Conservation (phyloP, 2,113 vertebrate genomes). For the Oryzias javanicus region DNA sequence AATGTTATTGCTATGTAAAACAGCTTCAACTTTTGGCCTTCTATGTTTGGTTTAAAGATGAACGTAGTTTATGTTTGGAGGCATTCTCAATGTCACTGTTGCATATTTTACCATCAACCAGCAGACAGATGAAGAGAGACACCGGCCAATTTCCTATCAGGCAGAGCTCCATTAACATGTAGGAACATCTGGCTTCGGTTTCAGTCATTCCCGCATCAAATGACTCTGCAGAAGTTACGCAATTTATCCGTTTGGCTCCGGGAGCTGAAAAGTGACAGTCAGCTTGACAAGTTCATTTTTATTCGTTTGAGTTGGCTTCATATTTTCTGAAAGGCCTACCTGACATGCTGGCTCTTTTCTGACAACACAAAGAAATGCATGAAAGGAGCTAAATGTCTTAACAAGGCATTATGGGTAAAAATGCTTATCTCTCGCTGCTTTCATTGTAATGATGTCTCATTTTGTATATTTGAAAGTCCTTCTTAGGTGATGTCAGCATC, state of each 20-base stretch:
- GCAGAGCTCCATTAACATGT: background rate
- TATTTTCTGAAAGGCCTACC: background rate
- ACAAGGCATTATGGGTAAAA: background rate
- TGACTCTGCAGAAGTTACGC: constrained; percentile 1
- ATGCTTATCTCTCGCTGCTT: background rate
- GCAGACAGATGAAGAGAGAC: background rate
- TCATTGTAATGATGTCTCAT: background rate
- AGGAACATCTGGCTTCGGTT: constrained; percentile 6
- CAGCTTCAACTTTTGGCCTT: too few relatives aligned
- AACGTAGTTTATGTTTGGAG: background rate
- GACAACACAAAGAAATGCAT: background rate
- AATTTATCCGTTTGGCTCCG: background rate
- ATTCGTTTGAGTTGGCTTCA: background rate
- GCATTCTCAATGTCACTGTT: background rate
- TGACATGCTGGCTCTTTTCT: background rate
- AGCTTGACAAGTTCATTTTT: background rate
- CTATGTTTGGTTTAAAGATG: background rate
- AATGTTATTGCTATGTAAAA: too few relatives aligned
- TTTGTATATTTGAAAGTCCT: background rate
- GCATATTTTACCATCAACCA: background rate
- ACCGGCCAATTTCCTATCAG: background rate
- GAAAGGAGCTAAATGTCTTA: background rate
- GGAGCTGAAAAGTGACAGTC: constrained; percentile 5
- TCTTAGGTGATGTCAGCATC: too few relatives aligned
- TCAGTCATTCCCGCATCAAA: background rate